Evolutionary conservation across 2,888 invertebrate species (phyloP), one percentile per base, ranked within the genome.

Genomic region (Cantharis rustica): DNA sequence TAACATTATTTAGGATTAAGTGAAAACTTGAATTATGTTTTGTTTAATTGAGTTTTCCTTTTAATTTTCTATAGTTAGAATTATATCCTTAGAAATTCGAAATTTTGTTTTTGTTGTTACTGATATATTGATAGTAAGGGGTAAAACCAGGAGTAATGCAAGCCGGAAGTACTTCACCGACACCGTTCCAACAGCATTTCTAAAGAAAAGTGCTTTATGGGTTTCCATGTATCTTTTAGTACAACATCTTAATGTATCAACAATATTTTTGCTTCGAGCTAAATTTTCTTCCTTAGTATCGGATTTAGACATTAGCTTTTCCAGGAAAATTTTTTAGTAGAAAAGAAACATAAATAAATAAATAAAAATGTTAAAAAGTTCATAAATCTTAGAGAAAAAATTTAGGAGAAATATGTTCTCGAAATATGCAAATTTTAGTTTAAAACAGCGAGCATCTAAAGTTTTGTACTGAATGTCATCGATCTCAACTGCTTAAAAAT

Each of bases 161-260:
- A 66, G 70, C 66, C 47, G 69, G 75, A 71, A 75, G 71, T 69
- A 69, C 70, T 75, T 26, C 16, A 47, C 70, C 16, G 71, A 75
- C 70, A 75, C 71, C 70, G 71, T 31, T 64, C 47, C 75, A 66
- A 68, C 66, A 16, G 69, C 23, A 47, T 70, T 75, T 64, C 75
- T 75, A 75, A 64, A 71, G 64, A 71, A 70, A 74, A 75, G 70
- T 75, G 75, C 71, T 75, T 75, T 75, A 75, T 75, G 31, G 75
- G 64, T 75, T 70, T 61, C 66, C 63, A 75, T 75, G 75, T 75
- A 75, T 15, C 61, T 75, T 47, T 47, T 47, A 47, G 47, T 47
- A 47, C 71, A 75, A 70, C 70, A 75, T 75, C 73, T 73, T 68
- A 69, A 73, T 72, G 66, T 72, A 72, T 72, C 47, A 73, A 69